Evolutionary conservation across 2,113 vertebrate genomes (phyloP).

Genomic region (Hyaena hyaena): DNA sequence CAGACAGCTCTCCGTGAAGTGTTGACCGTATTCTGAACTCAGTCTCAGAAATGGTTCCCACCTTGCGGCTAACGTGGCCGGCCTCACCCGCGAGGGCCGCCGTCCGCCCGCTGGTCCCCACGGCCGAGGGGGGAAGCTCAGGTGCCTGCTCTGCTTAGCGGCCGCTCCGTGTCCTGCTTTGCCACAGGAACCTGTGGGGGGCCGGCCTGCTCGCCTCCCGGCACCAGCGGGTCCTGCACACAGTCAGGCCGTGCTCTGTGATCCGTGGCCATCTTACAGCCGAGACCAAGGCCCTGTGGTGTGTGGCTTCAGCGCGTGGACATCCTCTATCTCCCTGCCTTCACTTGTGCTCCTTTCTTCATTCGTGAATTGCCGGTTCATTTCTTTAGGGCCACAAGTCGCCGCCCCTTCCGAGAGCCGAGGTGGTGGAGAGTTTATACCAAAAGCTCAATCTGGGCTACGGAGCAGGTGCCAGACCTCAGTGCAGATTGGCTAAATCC

Average conservation of each 20-base stretch:
- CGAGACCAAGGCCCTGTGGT: fast-evolving
- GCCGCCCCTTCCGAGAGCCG: neutral
- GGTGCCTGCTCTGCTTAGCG: too few species aligned
- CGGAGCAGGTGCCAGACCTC: neutral
- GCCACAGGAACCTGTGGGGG: fast-evolving
- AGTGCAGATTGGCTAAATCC: too few species aligned
- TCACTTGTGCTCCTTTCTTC: fast-evolving
- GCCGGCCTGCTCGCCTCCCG: neutral
- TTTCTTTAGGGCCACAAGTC: fast-evolving
- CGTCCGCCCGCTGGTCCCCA: neutral
- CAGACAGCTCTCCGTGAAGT: neutral
- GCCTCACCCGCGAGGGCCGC: too few species aligned
- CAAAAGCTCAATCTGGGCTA: fast-evolving
- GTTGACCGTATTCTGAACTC: fast-evolving
- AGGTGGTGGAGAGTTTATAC: neutral
- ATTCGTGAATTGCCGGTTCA: fast-evolving
- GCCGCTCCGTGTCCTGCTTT: fast-evolving
- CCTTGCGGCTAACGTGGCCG: too few species aligned
- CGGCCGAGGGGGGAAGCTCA: neutral
- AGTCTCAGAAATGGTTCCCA: fast-evolving
- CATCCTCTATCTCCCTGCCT: fast-evolving
- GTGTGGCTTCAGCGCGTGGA: fast-evolving
- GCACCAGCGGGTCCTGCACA: fast-evolving
- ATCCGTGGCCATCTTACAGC: fast-evolving
- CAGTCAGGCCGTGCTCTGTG: fast-evolving